phyloP scores from a whole-genome alignment of 1,140 invertebrate species.

The Mycetomoellerius zeteki region DNA sequence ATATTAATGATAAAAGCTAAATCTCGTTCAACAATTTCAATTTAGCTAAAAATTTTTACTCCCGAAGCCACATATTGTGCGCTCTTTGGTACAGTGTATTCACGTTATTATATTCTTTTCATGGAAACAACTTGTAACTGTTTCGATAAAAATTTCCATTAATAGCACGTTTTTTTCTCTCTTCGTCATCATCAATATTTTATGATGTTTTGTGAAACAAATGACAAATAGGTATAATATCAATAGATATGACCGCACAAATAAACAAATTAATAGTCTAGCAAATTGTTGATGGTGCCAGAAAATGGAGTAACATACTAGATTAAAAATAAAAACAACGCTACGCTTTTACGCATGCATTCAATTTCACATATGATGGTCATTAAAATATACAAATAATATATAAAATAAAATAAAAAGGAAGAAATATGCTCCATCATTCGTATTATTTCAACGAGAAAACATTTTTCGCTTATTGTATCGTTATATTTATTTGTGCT shows the following conservation, averaged over 20 bases:
- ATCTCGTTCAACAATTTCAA: slow-evolving; percentile 39
- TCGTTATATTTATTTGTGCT: background rate
- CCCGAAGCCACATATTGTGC: slow-evolving; percentile 16
- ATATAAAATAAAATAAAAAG: background rate
- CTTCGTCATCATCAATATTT: slow-evolving; percentile 7
- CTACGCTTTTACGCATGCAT: background rate
- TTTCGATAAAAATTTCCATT: slow-evolving; percentile 45
- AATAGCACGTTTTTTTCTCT: background rate
- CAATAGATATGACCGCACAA: background rate
- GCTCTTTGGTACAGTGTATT: slow-evolving; percentile 5
- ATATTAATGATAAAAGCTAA: slow-evolving; percentile 41
- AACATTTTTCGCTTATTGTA: slow-evolving; percentile 4
- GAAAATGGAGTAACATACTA: slow-evolving; percentile 38
- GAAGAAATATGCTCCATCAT: background rate
- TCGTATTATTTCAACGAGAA: background rate
- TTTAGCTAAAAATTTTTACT: slow-evolving; percentile 58
- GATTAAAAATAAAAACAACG: slow-evolving; percentile 29
- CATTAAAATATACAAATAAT: slow-evolving; percentile 42
- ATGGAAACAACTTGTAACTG: slow-evolving; percentile 36
- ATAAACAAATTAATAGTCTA: slow-evolving; percentile 43
- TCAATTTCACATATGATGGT: background rate
- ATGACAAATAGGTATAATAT: background rate
- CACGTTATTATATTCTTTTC: slow-evolving; percentile 17
- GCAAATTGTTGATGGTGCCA: slow-evolving; percentile 4
- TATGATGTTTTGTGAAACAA: background rate